A percentile compares a stretch with the other conserved stretches of the same genome.
phyloP scores from a whole-genome alignment of 2,113 vertebrate species.

The Sceloporus tristichus region DNA sequence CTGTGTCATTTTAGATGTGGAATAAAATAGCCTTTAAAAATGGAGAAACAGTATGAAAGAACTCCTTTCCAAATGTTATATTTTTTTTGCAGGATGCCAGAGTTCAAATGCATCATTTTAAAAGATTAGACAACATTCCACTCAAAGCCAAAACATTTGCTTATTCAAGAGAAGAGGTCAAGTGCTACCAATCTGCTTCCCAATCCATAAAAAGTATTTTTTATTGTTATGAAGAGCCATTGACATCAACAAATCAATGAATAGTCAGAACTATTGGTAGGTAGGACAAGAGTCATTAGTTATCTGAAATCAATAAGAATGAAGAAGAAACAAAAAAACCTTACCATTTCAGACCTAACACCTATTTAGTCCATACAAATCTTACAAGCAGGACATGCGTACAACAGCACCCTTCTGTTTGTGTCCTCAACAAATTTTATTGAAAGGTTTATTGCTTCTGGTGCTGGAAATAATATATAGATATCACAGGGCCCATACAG shows the following conservation, averaged over 20 bases:
- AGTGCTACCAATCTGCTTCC: background rate
- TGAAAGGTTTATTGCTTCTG: too few species aligned
- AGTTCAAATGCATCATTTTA: background rate
- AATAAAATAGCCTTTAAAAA: conserved; percentile 7
- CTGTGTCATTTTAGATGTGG: background rate
- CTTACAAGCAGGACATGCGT: too few species aligned
- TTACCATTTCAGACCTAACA: too few species aligned
- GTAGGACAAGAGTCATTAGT: background rate
- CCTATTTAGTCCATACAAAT: too few species aligned
- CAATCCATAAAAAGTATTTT: background rate
- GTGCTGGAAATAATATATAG: too few species aligned
- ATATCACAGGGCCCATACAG: too few species aligned
- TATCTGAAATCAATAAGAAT: too few species aligned
- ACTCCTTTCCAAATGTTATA: background rate
- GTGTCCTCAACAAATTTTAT: too few species aligned
- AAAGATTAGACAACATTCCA: background rate
- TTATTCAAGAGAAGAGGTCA: background rate
- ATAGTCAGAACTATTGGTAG: background rate
- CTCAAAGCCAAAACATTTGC: background rate
- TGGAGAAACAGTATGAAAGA: background rate
- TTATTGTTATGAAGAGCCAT: background rate
- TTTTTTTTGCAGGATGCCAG: background rate
- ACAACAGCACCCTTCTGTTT: too few species aligned
- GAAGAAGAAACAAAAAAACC: too few species aligned
- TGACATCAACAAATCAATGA: background rate